Base-by-base conservation (phyloP, 2,888 invertebrate genomes). In the Folsomia manolachei region DNA sequence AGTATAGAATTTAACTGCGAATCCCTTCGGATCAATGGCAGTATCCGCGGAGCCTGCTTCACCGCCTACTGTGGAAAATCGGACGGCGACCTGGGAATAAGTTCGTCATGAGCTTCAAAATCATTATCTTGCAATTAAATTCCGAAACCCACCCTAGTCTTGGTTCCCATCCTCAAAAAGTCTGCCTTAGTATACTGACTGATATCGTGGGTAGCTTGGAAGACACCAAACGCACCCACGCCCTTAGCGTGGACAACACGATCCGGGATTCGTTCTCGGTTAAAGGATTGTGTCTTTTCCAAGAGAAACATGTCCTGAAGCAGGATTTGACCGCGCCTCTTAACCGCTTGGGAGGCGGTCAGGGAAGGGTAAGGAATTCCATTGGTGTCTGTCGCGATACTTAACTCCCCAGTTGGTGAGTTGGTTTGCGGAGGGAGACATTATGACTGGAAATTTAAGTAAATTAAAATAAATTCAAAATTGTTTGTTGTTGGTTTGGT, bases 181-280 rank as follows among this genome's bases (percentile, higher is more conserved):
- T 68, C 63, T 7, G 75, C 75, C 52, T 71, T 75, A 0, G 73
- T 73, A 26, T 39, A 71, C n/a, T 27, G 39, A 14, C 25, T 27
- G 2, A 75, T 62, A 65, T 75, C 73, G 61, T 71, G 53, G 1
- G 70, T 71, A 4, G 71, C 70, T 19, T 62, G 39, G 21, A 75
- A 75, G 14, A 2, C 9, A 2, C 76, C 76, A 60, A 51, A 53
- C 0, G 66, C 69, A 71, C 88, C 95, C 56, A 92, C 94, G 75
- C 97, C 97, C 84, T 97, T 97, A 0, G 97, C 97, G 84, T 96
- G 96, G 0, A 95, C 96, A 0, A 96, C 96, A 80, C 97, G 88
- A 83, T 97, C 97, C 0, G 97, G 97, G 81, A 97, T 97, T 71
- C 97, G 89, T 83, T 97, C 97, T 61, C 95, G 87, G 83, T 90